Evolutionary conservation across 2,888 invertebrate genomes (phyloP), one percentile per base, ranked within the genome.

Genomic region (Aspidiotus destructor): DNA sequence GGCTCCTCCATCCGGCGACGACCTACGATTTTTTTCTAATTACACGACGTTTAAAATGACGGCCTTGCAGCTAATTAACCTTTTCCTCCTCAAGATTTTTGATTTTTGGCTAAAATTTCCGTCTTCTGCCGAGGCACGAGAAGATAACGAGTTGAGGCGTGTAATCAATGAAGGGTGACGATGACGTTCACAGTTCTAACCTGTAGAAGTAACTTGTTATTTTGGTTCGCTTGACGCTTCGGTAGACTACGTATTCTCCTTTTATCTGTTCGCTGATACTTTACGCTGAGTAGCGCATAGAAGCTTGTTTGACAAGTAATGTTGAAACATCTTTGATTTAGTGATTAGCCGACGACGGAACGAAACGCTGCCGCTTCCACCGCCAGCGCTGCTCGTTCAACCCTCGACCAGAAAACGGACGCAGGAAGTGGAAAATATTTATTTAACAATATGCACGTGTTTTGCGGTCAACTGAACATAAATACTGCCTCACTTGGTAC

Each of bases 401-500:
- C 58, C 58, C 58, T 58, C 15, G 41, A 53, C 53, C 52, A 28
- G 48, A 64, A 41, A 52, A 55, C 28, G n/a, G 63, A 41, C 52
- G 65, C 65, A 65, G 65, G 65, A 65, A 65, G 58, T 65, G 61
- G 61, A 44, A 61, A 42, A 44, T 42, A 61, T 58, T 58, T 58
- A 61, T 28, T 58, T 65, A 65, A 65, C 65, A 65, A 65, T 48
- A 57, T 65, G 65, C 65, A 65, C 65, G 65, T 65, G 65, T 65
- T 65, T 65, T 65, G 65, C 58, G 65, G 65, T 65, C 65, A 65
- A 65, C 64, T 57, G 17, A 57, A 42, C 28, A 28, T 28, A 28
- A 28, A 28, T 28, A 28, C 28, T 28, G 28, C 28, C 28, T 28
- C 28, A 28, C 28, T 28, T 28, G 28, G 28, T 28, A 28, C 28